Conservation (phyloP, 2,888 invertebrate genomes). For the Leucania comma region DNA sequence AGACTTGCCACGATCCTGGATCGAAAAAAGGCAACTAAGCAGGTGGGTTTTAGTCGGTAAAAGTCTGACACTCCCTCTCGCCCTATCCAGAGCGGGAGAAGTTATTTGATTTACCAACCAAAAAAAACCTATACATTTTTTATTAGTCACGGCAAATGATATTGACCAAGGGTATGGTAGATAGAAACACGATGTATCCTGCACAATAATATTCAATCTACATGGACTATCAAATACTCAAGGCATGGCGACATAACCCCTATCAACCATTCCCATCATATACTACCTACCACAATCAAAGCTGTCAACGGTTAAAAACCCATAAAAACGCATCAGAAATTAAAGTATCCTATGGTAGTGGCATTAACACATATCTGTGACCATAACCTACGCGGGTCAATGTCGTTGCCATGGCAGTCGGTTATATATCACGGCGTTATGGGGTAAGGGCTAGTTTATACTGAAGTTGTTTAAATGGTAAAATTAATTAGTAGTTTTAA, state of each 20-base stretch:
- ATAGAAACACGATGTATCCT: too few species aligned
- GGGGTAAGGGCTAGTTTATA: slow-evolving; percentile 29
- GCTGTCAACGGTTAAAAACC: slow-evolving; percentile 43
- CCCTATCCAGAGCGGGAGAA: too few species aligned
- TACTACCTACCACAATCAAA: slow-evolving; percentile 22
- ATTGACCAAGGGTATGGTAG: too few species aligned
- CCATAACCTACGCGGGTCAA: slow-evolving; percentile 65
- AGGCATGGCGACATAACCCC: slow-evolving; percentile 15
- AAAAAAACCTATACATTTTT: too few species aligned
- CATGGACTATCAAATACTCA: not conserved
- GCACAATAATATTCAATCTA: too few species aligned
- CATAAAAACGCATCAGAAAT: slow-evolving; percentile 44
- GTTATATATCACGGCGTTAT: slow-evolving; percentile 39
- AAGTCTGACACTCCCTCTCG: too few species aligned
- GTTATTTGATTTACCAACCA: too few species aligned
- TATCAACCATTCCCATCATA: not conserved
- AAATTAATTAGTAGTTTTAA: too few species aligned
- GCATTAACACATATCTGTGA: slow-evolving; percentile 38
- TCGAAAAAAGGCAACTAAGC: too few species aligned
- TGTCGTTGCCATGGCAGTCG: slow-evolving; percentile 41
- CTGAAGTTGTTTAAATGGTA: not conserved
- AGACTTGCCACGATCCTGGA: too few species aligned
- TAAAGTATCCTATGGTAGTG: slow-evolving; percentile 33
- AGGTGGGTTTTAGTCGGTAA: too few species aligned
- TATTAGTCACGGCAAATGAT: too few species aligned